These are phyloP conservation scores for Melanotaenia maccullochi DNA, from an alignment of 2,797 vertebrate species.

Conservation along the genomic window DNA sequence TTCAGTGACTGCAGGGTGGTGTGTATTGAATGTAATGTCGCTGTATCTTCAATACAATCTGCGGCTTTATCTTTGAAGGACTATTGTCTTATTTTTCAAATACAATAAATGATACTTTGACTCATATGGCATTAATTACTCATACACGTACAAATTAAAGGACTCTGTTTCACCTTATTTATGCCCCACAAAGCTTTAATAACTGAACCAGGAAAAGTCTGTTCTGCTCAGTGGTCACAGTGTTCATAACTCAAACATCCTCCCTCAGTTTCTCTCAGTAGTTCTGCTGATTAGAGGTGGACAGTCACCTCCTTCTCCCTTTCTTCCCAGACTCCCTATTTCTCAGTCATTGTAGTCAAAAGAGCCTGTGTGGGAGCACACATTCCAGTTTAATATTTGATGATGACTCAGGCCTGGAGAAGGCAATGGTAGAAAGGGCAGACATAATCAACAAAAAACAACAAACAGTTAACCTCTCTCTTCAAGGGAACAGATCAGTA, in stretches of 20 bases:
- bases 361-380: slow-evolving; percentile 75
- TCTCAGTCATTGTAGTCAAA: slow-evolving; percentile 65
- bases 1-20: slow-evolving; percentile 79
- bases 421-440: slow-evolving; percentile 29
- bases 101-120: slow-evolving; percentile 35
- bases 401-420: slow-evolving; percentile 64
- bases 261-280: slow-evolving; percentile 76
- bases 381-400: slow-evolving; percentile 85
- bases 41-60: slow-evolving; percentile 84
- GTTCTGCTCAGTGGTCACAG: slow-evolving; percentile 81
- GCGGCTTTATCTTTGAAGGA: slow-evolving; percentile 72
- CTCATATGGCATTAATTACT: slow-evolving; percentile 31
- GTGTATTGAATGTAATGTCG: slow-evolving; percentile 83
- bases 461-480: not conserved
- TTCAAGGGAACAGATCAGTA: slow-evolving; percentile 19
- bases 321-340: slow-evolving; percentile 75
- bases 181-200: slow-evolving; percentile 66
- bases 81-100: slow-evolving; percentile 59
- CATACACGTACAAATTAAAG: slow-evolving; percentile 36
- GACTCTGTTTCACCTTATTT: slow-evolving; percentile 38
- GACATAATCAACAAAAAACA: slow-evolving; percentile 42
- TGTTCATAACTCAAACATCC: slow-evolving; percentile 78
- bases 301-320: slow-evolving; percentile 53
- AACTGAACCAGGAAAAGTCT: slow-evolving; percentile 75
- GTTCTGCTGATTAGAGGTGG: slow-evolving; percentile 76